Evolutionary conservation across 2,888 invertebrate genomes (phyloP).

Genomic region (Eudasyphora cyanicolor): DNA sequence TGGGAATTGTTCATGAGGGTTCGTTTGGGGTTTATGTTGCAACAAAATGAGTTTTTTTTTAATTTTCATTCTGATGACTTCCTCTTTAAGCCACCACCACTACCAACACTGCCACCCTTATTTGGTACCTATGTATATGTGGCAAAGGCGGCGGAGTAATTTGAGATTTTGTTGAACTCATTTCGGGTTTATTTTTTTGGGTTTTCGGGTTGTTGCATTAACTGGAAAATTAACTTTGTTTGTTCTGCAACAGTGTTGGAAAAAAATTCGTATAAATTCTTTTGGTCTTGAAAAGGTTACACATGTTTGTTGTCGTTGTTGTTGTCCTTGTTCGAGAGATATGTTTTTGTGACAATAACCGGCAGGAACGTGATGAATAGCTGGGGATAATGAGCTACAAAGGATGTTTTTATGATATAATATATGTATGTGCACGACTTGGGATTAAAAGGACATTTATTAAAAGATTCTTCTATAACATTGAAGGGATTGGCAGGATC

Average conservation of each 20-base stretch:
- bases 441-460: background rate
- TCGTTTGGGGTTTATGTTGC: conserved; percentile 1
- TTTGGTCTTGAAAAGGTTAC: background rate
- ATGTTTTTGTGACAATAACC: background rate
- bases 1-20: background rate
- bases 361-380: background rate
- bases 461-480: background rate
- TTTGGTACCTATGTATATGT: background rate
- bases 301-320: too few species aligned
- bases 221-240: conserved; percentile 59
- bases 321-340: too few species aligned
- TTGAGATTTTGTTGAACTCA: conserved; percentile 42
- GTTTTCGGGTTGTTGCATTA: conserved; percentile 44
- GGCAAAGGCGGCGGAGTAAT: conserved; percentile 32
- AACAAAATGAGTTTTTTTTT: background rate
- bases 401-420: background rate
- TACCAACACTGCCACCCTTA: background rate
- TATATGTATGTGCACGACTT: background rate
- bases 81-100: too few species aligned
- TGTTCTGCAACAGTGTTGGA: background rate
- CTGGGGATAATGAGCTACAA: background rate
- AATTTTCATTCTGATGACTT: background rate
- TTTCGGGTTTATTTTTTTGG: background rate
- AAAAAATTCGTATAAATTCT: too few species aligned
- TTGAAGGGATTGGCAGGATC: background rate